phyloP scores from a whole-genome alignment of 2,797 vertebrate genomes.

The Mycteria americana region DNA sequence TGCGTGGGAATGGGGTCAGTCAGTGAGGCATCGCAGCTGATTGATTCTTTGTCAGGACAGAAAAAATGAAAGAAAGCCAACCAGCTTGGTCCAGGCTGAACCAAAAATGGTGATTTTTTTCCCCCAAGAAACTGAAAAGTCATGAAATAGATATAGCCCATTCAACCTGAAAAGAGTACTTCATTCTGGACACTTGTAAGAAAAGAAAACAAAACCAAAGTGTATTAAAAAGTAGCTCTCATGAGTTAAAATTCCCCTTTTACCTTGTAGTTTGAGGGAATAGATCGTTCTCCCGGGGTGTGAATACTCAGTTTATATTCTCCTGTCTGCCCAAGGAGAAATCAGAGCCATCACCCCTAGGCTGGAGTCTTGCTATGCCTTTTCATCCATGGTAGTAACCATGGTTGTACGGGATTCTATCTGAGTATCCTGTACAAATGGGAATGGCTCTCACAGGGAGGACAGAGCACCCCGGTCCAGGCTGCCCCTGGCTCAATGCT shows the following conservation, averaged over 20 bases:
- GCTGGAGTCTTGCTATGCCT: neutral
- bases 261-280: neutral
- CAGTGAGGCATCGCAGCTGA: neutral
- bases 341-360: neutral
- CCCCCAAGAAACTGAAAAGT: neutral
- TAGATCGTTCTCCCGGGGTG: neutral
- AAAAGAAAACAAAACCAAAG: neutral
- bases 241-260: neutral
- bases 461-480: neutral
- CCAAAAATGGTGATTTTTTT: neutral
- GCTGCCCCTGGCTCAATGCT: accelerated
- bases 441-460: neutral
- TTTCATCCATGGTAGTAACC: neutral
- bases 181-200: neutral
- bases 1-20: neutral
- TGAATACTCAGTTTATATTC: neutral
- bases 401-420: neutral
- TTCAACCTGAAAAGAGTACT: neutral
- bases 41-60: neutral
- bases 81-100: neutral
- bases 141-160: neutral
- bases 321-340: neutral
- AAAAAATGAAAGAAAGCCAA: neutral
- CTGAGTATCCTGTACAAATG: neutral
- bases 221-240: neutral